Conservation (phyloP, 2,113 vertebrate species). For the Puffinus mauretanicus region DNA sequence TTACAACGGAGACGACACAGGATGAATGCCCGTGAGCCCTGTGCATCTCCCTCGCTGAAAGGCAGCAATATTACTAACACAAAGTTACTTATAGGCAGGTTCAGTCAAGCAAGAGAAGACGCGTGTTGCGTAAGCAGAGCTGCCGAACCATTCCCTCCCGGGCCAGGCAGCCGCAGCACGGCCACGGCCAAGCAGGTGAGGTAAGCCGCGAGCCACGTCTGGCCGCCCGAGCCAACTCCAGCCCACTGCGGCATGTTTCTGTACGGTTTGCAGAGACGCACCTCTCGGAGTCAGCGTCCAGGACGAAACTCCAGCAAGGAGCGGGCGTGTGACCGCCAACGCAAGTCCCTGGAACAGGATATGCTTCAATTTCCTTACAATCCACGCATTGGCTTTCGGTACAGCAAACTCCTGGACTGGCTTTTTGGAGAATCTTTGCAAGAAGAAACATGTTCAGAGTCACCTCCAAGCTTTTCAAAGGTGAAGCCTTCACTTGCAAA, state of each 20-base stretch:
- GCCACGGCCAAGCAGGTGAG: background rate
- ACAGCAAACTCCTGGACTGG: background rate
- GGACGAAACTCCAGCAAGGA: background rate
- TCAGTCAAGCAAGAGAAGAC: background rate
- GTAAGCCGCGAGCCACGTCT: background rate
- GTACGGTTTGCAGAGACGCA: background rate
- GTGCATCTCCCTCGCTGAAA: background rate
- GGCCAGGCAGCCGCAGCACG: background rate
- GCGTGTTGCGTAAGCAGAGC: background rate
- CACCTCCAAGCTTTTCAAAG: background rate
- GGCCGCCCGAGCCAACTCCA: background rate
- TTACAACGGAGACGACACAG: background rate
- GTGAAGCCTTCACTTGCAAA: background rate
- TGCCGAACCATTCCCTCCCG: background rate
- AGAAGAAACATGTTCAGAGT: background rate
- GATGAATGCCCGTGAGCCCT: rapidly evolving
- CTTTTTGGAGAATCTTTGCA: background rate
- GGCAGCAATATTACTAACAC: background rate
- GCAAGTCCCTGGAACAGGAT: background rate
- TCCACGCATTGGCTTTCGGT: background rate
- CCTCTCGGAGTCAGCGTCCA: rapidly evolving
- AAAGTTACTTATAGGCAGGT: background rate
- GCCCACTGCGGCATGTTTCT: background rate
- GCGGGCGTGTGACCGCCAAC: background rate
- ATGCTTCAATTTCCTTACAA: conserved; percentile 12